Evolutionary conservation across 2,888 invertebrate species (phyloP).

Genomic region (Dryadula phaetusa): DNA sequence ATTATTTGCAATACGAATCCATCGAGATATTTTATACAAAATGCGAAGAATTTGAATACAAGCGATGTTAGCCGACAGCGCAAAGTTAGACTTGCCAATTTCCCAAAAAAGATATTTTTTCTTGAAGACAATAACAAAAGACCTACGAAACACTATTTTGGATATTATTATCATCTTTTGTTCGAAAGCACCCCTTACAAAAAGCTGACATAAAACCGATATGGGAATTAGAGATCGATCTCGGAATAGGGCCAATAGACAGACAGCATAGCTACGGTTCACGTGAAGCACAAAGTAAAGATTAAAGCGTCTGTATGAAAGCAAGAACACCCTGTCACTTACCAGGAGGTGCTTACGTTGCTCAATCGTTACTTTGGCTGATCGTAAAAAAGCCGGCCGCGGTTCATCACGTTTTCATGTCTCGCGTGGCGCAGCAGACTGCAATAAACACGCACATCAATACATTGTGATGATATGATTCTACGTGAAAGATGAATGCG

Average conservation of each 20-base stretch:
- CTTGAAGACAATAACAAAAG: conserved; percentile 32
- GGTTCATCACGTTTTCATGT: conserved; percentile 80
- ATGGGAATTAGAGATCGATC: conserved; percentile 35
- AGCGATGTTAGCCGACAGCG: conserved; percentile 34
- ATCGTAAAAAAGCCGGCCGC: conserved; percentile 79
- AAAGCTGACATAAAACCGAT: conserved; percentile 39
- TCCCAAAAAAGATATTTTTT: conserved; percentile 29
- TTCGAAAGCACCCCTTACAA: conserved; percentile 33
- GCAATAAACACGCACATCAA: conserved; percentile 82
- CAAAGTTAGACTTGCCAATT: conserved; percentile 29
- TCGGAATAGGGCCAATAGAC: conserved; percentile 34
- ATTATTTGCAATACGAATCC: background rate
- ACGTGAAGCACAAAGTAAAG: conserved; percentile 82
- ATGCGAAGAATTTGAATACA: conserved; percentile 25
- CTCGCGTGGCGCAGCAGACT: conserved; percentile 75
- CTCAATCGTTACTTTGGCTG: conserved; percentile 83
- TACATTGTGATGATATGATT: conserved; percentile 74
- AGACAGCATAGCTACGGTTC: conserved; percentile 60
- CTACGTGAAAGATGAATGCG: conserved; percentile 82
- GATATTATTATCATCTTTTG: background rate
- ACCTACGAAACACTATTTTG: conserved; percentile 22
- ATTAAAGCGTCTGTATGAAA: conserved; percentile 80
- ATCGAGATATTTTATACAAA: conserved; percentile 5
- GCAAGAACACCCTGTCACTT: conserved; percentile 84
- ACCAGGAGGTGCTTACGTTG: conserved; percentile 81